A percentile compares a stretch with the other conserved stretches of the same genome.
Conservation (phyloP, 2,113 vertebrate genomes). For the Corvus hawaiiensis region DNA sequence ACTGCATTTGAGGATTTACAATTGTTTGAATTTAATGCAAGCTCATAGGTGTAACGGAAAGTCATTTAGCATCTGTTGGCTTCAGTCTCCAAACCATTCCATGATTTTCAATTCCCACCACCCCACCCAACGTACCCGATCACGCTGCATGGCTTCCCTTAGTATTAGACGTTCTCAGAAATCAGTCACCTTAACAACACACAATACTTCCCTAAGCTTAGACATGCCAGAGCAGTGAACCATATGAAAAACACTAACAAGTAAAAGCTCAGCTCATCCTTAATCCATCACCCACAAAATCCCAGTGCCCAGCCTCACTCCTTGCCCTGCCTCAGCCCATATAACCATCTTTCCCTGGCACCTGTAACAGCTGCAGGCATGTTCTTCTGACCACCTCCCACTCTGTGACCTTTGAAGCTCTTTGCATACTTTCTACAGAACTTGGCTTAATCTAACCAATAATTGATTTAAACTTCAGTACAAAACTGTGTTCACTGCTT, state of each 20-base stretch:
- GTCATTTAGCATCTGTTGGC: neutral
- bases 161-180: neutral
- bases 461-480: neutral
- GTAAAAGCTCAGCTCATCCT: neutral
- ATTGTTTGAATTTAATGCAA: neutral
- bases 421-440: neutral
- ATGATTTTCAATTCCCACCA: neutral
- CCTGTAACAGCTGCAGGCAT: neutral
- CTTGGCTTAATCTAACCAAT: neutral
- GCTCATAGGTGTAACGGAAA: neutral
- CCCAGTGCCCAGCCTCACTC: neutral
- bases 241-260: neutral
- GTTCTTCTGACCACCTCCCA: neutral
- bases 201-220: neutral
- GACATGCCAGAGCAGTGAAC: neutral
- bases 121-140: fast-evolving
- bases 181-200: neutral
- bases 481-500: neutral
- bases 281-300: neutral
- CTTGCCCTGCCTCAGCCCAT: neutral
- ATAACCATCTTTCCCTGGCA: fast-evolving
- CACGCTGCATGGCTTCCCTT: neutral
- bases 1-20: neutral
- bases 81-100: neutral
- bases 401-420: neutral